A percentile compares a stretch with the other conserved stretches of the same genome.
Evolutionary conservation across 2,113 vertebrate genomes (phyloP).

Genomic region (Istiophorus platypterus): DNA sequence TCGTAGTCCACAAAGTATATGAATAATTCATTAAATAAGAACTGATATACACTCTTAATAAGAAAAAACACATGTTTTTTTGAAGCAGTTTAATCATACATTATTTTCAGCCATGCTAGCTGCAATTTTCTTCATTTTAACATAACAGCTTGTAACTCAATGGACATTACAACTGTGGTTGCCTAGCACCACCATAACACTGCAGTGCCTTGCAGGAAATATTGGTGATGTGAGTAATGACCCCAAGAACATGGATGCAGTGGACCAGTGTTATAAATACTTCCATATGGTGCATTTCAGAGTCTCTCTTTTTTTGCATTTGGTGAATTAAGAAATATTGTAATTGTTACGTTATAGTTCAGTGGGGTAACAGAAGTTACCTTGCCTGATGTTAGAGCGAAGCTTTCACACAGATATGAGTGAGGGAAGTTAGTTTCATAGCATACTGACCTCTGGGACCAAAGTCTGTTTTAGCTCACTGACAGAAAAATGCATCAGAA

Average conservation of each 20-base stretch:
- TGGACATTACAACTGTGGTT: conserved; percentile 50
- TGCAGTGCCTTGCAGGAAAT: conserved; percentile 55
- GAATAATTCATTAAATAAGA: neutral
- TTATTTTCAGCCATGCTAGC: neutral
- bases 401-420: conserved; percentile 18
- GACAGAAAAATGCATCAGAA: conserved; percentile 40
- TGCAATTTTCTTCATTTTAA: conserved; percentile 23
- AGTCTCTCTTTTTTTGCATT: neutral
- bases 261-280: conserved; percentile 51
- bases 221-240: conserved; percentile 61
- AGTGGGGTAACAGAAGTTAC: neutral
- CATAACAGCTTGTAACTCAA: conserved; percentile 33
- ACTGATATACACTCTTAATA: neutral
- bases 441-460: conserved; percentile 14
- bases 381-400: neutral
- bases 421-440: conserved; percentile 11
- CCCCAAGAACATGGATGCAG: conserved; percentile 55
- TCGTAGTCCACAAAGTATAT: neutral
- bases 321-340: neutral
- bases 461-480: conserved; percentile 57
- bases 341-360: neutral
- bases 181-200: conserved; percentile 73
- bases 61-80: neutral
- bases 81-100: neutral
- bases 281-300: conserved; percentile 63